A percentile compares a stretch with the other conserved stretches of the same genome.
Evolutionary conservation across 1,140 invertebrate genomes (phyloP).

Genomic region (Tetramorium simillimum): DNA sequence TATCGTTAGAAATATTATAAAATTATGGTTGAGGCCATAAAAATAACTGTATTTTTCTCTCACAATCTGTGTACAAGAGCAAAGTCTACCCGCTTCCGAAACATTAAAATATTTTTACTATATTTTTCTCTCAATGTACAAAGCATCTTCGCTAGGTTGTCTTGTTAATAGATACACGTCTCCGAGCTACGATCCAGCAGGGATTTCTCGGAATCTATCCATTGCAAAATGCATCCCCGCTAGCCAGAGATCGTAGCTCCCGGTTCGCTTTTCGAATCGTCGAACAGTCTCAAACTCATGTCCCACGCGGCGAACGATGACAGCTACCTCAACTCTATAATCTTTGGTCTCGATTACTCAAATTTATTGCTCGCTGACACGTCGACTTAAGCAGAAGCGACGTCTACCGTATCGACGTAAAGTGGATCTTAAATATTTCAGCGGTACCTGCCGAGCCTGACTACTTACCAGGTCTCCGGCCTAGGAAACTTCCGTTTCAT

Average conservation of each 20-base stretch:
- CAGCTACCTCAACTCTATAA: background rate
- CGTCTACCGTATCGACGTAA: slow-evolving; percentile 50
- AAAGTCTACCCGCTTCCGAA: too few relatives aligned
- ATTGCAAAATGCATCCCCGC: too few relatives aligned
- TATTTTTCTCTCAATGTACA: too few relatives aligned
- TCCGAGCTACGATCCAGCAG: background rate
- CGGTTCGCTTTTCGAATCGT: background rate
- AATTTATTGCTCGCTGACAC: slow-evolving; percentile 49
- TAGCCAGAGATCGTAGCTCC: background rate
- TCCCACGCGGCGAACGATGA: slow-evolving; percentile 6
- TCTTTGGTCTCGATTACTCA: slow-evolving; percentile 39
- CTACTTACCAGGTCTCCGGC: slow-evolving; percentile 72
- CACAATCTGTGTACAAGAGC: too few relatives aligned
- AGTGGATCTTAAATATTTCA: slow-evolving; percentile 76
- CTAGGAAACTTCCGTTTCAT: slow-evolving; percentile 72
- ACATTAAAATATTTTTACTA: too few relatives aligned
- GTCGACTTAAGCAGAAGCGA: slow-evolving; percentile 48
- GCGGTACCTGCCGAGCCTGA: slow-evolving; percentile 56
- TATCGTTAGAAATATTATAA: too few relatives aligned
- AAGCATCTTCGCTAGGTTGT: background rate
- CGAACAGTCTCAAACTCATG: slow-evolving; percentile 6
- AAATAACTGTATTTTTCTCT: too few relatives aligned
- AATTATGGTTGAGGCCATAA: too few relatives aligned
- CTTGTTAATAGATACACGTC: background rate
- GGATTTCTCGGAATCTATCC: background rate